These are phyloP conservation scores for Alcedo quadribrachys DNA, from an alignment of 2,797 vertebrate species.

Conservation along the genomic window DNA sequence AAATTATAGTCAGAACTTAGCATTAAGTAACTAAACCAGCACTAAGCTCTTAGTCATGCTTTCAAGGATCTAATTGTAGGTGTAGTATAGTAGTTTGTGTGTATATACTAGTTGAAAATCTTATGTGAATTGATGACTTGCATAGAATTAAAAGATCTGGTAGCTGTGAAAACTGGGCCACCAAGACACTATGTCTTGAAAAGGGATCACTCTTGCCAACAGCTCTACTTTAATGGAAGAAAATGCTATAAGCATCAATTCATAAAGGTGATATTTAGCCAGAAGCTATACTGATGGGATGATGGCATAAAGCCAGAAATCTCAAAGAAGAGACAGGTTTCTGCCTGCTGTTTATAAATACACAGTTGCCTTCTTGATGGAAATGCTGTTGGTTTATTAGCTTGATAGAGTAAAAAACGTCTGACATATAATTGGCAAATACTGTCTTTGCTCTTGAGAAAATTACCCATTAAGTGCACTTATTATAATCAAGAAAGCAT, in stretches of 20 bases:
- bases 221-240: not conserved
- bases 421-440: not conserved
- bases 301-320: not conserved
- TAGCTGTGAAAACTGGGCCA: not conserved
- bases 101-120: not conserved
- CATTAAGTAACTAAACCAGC: not conserved
- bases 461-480: not conserved
- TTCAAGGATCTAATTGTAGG: not conserved
- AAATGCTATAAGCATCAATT: not conserved
- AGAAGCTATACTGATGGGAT: not conserved
- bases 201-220: not conserved
- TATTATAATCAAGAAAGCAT: not conserved
- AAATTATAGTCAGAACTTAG: not conserved
- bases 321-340: not conserved
- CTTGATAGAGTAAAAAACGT: not conserved
- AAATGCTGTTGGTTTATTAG: not conserved
- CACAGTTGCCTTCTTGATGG: not conserved
- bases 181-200: not conserved
- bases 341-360: not conserved
- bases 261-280: not conserved
- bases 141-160: not conserved
- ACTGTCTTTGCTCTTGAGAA: not conserved
- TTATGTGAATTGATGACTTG: not conserved
- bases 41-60: not conserved
- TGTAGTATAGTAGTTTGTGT: not conserved